phyloP scores from a whole-genome alignment of 2,113 vertebrate genomes.

The Lophius piscatorius region DNA sequence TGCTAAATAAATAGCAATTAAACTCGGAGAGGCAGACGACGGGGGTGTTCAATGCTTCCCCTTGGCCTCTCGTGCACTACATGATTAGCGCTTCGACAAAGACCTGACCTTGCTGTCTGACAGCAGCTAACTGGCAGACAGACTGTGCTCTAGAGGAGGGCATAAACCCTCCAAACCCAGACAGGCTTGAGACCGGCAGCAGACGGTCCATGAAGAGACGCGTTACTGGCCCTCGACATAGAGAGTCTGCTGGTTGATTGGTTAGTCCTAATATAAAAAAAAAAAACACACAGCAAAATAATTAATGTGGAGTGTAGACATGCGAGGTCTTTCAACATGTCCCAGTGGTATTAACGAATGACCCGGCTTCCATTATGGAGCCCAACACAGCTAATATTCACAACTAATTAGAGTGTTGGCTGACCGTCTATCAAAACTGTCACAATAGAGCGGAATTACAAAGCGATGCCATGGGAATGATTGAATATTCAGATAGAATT shows the following conservation, averaged over 20 bases:
- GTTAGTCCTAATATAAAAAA: slow-evolving; percentile 59
- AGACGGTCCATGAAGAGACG: slow-evolving; percentile 27
- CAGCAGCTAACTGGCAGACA: slow-evolving; percentile 25
- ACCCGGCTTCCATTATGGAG: slow-evolving; percentile 60
- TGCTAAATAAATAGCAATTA: slow-evolving; percentile 66
- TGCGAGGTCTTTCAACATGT: slow-evolving; percentile 28
- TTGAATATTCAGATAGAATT: slow-evolving; percentile 40
- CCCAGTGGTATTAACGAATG: slow-evolving; percentile 51
- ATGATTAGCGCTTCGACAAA: slow-evolving; percentile 63
- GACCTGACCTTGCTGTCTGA: slow-evolving; percentile 35
- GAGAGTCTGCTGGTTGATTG: slow-evolving; percentile 17
- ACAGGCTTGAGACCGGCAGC: slow-evolving; percentile 20
- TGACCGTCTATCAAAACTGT: slow-evolving; percentile 59
- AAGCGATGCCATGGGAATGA: slow-evolving; percentile 39
- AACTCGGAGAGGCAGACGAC: slow-evolving; percentile 20
- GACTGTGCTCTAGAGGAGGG: slow-evolving; percentile 19
- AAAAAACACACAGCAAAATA: slow-evolving; percentile 43
- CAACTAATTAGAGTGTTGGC: slow-evolving; percentile 62
- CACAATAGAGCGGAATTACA: slow-evolving; percentile 49
- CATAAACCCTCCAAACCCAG: slow-evolving; percentile 48
- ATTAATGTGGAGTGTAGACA: slow-evolving; percentile 53
- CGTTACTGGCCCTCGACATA: slow-evolving; percentile 17
- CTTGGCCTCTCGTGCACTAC: slow-evolving; percentile 62
- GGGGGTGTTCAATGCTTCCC: slow-evolving; percentile 28
- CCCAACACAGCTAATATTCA: slow-evolving; percentile 48